Base-by-base conservation (phyloP, 2,888 invertebrate genomes). In the Chymomyza fuscimana region DNA sequence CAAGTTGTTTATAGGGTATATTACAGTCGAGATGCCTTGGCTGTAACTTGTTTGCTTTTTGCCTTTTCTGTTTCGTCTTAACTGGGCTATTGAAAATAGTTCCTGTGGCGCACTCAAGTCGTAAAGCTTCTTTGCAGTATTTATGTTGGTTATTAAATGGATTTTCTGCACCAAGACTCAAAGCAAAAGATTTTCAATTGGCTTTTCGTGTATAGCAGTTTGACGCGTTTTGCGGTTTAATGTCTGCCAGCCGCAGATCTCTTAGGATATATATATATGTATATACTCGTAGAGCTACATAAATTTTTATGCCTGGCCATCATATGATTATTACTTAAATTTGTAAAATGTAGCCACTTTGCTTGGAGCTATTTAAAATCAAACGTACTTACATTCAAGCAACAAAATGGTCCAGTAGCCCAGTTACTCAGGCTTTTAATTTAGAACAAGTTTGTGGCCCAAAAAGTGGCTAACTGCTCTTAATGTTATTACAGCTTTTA, bases 81-180 rank as follows among this genome's bases (percentile, higher is more conserved):
- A 25, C 58, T 25, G 15, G 58, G 29, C 58, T 54, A 54, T 64
- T 61, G 29, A 74, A 77, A 72, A 79, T 79, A 80, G 77, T 80
- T 80, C 79, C 80, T 79, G 79, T 66, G 82, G 82, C 73, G 80
- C 69, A 80, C 74, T 74, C 87, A 83, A 83, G 81, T 86, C 85
- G 86, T 86, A 85, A 85, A 83, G 87, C 84, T 83, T 72, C 87
- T 76, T 80, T 77, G 76, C 73, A 76, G 87, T 83, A 85, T 85
- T 87, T 85, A 85, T 85, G 85, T 84, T 74, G 87, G 86, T 83
- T 85, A 85, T 85, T 87, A 85, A 85, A 87, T 85, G 87, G 85
- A 85, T 85, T 87, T 82, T 69, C 74, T 62, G 54, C 36, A 62
- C 62, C 54, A 67, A 67, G 54, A 32, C 67, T 62, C 61, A 46